A percentile compares a stretch with the other conserved stretches of the same genome.
Evolutionary conservation across 2,797 vertebrate species (phyloP).

Genomic region (Limnodromus scolopaceus): DNA sequence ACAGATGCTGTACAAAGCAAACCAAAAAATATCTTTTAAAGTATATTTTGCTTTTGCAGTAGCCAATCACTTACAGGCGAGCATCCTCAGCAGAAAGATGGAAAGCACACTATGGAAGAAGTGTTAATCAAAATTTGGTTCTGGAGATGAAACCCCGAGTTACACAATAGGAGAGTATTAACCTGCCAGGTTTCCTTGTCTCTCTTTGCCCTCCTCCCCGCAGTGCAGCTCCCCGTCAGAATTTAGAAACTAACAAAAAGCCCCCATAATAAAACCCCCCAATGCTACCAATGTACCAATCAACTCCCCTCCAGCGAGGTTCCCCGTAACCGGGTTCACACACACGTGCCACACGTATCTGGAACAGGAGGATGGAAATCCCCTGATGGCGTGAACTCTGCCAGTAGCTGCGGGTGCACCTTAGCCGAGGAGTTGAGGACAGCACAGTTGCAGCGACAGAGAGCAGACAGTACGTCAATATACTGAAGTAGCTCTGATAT

Average conservation of each 20-base stretch:
- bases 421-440: not conserved
- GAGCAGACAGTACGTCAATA: not conserved
- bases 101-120: not conserved
- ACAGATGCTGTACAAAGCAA: not conserved
- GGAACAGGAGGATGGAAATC: not conserved
- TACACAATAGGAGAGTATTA: not conserved
- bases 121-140: not conserved
- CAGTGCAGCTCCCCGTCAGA: not conserved
- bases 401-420: not conserved
- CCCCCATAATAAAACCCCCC: not conserved
- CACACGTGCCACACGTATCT: not conserved
- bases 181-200: not conserved
- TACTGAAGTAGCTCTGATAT: not conserved
- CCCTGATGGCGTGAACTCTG: not conserved
- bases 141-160: not conserved
- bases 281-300: not conserved
- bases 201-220: not conserved
- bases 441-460: not conserved
- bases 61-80: not conserved
- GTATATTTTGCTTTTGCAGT: not conserved
- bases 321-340: rapidly evolving
- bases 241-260: not conserved
- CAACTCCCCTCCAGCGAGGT: not conserved
- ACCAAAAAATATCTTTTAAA: not conserved
- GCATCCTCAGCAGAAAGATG: not conserved